Base-by-base conservation (phyloP, 2,113 vertebrate species). In the Catharus bicknelli region DNA sequence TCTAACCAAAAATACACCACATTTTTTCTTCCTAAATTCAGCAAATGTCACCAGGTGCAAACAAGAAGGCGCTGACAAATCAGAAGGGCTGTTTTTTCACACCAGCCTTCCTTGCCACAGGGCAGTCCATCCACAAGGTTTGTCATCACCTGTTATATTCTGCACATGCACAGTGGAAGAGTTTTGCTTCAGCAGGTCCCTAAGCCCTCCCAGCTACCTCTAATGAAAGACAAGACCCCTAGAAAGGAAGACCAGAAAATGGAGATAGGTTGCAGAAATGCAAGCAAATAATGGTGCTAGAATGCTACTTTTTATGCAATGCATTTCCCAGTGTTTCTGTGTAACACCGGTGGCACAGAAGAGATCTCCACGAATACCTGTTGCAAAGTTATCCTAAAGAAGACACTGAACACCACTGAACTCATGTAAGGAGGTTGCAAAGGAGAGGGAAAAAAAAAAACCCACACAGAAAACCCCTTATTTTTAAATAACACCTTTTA, bases 141-240 rank as follows among this genome's bases (percentile, higher is more conserved):
- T 20, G 8, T 10, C 62, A 17, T 5, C 67, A 29, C 27, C 17
- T 61, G 11, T 20, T 32, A 29, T 14, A 10, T 34, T 40, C 36
- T 45, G 22, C 51, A 55, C 2, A 1, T 1, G 13, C 26, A 59
- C 27, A 80, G 3, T 0, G 0, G 5, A 61, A 68, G 34, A 10
- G n/a, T 12, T 72, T 77, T 43, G 16, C 30, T 47, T 58, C 2
- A 2, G 27, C 34, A 64, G 27, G 17, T 20, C 38, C 54, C 74
- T 34, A 79, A 38, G 11, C 45, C n/a, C 70, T 57, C 22, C 7
- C 5, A 79, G 26, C 36, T 43, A 21, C 16, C 48, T 36, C 11
- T 14, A 68, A 47, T 3, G 14, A 64, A 19, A 34, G 45, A 38
- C 10, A 76, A 67, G 16, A 69, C 7, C 45, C 26, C 8, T 14